Evolutionary conservation across 2,113 vertebrate species (phyloP), one percentile per base, ranked within the genome.

Genomic region (Sander vitreus): DNA sequence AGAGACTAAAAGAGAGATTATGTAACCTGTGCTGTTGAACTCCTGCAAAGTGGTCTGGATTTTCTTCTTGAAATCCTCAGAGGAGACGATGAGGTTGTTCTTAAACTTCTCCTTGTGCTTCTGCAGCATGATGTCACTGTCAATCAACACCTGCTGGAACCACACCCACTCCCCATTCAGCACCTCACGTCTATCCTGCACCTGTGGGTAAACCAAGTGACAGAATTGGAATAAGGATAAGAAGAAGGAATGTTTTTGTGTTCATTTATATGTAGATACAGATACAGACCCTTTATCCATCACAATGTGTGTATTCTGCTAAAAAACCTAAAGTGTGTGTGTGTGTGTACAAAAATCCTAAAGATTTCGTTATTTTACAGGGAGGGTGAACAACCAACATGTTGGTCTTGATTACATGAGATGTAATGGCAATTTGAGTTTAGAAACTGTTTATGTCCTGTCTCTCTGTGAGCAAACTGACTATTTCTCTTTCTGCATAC

Each of bases 51-150:
- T 60, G 12, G 50, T 73, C 54, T 95, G 93, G 18, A 95, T 93
- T 78, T 96, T 97, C 85, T 95, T 96, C 76, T 95, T 97, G 76
- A 98, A 95, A 69, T 97, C 96, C 27, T 97, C 96, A 0, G 96
- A 93, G 0, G 95, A 95, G 58, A 93, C 80, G 43, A 96, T 81
- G 1, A 97, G 92, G 64, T 88, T 70, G 0, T 91, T 95, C 92
- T 95, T 96, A 88, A 98, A 97, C 62, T 94, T 96, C 54, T 97
- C 96, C 80, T 97, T 97, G 83, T 95, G 82, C 36, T 92, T 95
- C 83, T 96, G 95, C 70, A 97, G 92, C 93, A 94, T 95, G 57
- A 84, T 67, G 11, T 96, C 94, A 19, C 95, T 94, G 85, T 97
- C 96, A 51, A 95, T 74, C 72, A 98, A 68, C 25, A 94, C 92